Conservation (phyloP, 2,888 invertebrate genomes). For the Philereme transversata region DNA sequence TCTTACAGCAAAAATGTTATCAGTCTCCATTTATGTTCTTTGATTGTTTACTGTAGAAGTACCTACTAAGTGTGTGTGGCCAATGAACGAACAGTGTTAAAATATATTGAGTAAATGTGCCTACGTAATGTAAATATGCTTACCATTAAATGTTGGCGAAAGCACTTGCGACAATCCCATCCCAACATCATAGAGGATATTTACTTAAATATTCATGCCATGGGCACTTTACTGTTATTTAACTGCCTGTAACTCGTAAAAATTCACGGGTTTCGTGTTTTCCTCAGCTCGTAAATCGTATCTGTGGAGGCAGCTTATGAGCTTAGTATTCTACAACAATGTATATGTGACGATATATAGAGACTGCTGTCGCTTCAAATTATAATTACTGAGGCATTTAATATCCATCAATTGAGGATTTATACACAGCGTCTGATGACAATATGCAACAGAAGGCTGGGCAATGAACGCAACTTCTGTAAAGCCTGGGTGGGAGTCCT, state of each 20-base stretch:
- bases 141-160: conserved; percentile 13
- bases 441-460: too few species aligned
- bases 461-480: too few species aligned
- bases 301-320: conserved; percentile 8
- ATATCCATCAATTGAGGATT: too few species aligned
- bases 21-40: too few species aligned
- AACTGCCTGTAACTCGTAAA: conserved; percentile 21
- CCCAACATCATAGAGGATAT: conserved; percentile 19
- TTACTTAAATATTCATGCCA: conserved; percentile 10
- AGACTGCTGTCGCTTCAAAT: background rate
- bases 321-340: too few species aligned
- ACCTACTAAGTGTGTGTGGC: too few species aligned
- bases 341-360: too few species aligned
- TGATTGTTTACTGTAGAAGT: too few species aligned
- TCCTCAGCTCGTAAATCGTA: conserved; percentile 7
- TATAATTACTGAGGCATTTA: conserved; percentile 9
- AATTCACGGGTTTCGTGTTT: conserved; percentile 10
- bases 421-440: too few species aligned
- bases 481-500: too few species aligned
- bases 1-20: conserved; percentile 16
- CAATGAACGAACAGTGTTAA: too few species aligned
- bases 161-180: conserved; percentile 19
- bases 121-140: conserved; percentile 12
- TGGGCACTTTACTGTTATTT: conserved; percentile 15
- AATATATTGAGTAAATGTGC: too few species aligned